Evolutionary conservation across 2,888 invertebrate species (phyloP).

Genomic region (Drosophila meridionalis): DNA sequence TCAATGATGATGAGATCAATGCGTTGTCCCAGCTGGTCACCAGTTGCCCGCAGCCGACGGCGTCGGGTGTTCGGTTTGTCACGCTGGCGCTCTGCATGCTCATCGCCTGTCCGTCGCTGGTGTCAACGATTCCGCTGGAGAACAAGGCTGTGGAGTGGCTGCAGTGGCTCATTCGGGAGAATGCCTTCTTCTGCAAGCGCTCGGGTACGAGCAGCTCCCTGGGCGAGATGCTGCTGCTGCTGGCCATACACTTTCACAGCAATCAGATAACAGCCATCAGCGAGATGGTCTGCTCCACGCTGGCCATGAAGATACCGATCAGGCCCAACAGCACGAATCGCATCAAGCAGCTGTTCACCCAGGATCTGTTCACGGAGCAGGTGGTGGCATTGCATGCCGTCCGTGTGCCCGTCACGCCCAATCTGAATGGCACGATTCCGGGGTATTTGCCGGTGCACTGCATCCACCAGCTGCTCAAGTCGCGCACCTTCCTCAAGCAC

Average conservation of each 20-base stretch:
- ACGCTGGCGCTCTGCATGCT: conserved; percentile 97
- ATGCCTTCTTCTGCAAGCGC: conserved; percentile 94
- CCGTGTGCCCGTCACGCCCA: conserved; percentile 96
- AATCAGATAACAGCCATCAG: conserved; percentile 97
- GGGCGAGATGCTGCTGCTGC: conserved; percentile 97
- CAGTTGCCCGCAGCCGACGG: conserved; percentile 94
- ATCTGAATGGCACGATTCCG: conserved; percentile 93
- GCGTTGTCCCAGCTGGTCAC: conserved; percentile 94
- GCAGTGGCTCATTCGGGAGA: conserved; percentile 96
- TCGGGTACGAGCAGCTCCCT: conserved; percentile 95
- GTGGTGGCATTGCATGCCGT: conserved; percentile 98
- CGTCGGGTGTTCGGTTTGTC: conserved; percentile 96
- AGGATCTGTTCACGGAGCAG: conserved; percentile 98
- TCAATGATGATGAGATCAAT: conserved; percentile 96
- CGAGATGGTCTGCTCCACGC: conserved; percentile 95
- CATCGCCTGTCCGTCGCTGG: conserved; percentile 95
- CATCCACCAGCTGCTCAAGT: conserved; percentile 97
- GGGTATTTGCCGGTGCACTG: conserved; percentile 98
- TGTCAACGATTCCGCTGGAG: conserved; percentile 91
- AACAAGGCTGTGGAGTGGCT: conserved; percentile 96
- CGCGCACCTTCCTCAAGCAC: conserved; percentile 97
- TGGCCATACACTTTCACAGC: conserved; percentile 98
- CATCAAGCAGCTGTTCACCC: conserved; percentile 97
- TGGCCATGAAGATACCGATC: conserved; percentile 96
- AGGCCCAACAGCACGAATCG: conserved; percentile 94